Percentiles rank a stretch among this genome's conserved stretches.
These are phyloP conservation scores for Rhodeus uyekii DNA, from an alignment of 2,797 vertebrate species.

Conservation along the genomic window DNA sequence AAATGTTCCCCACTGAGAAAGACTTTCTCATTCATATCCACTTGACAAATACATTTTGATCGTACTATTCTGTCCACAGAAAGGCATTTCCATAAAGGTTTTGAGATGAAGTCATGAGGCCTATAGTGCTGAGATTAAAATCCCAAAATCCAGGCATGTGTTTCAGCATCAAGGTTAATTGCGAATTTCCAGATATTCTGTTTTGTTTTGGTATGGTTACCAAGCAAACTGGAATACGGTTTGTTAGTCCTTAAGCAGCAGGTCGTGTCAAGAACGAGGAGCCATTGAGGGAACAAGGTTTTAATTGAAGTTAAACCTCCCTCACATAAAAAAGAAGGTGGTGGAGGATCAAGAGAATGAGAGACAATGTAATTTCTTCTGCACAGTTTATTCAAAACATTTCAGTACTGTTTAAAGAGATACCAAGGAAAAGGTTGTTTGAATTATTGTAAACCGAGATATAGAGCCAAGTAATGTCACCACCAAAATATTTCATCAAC, in stretches of 20 bases:
- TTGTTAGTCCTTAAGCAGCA: background rate
- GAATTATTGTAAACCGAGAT: background rate
- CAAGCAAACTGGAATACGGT: background rate
- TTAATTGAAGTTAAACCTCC: background rate
- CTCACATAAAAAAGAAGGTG: background rate
- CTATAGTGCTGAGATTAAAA: background rate
- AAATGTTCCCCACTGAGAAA: background rate
- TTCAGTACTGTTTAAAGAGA: background rate
- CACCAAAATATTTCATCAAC: background rate
- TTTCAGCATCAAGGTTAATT: slow-evolving; percentile 26
- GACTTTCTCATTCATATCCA: background rate
- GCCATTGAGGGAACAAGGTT: background rate
- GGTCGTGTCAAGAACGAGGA: background rate
- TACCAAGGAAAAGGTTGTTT: background rate
- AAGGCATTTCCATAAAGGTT: background rate
- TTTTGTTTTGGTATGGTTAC: background rate
- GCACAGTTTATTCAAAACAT: background rate
- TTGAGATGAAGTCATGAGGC: background rate
- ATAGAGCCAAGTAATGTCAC: background rate
- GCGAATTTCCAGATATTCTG: slow-evolving; percentile 23
- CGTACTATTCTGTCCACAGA: background rate
- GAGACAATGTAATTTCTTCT: background rate
- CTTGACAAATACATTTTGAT: background rate
- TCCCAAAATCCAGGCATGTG: background rate
- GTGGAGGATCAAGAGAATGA: background rate